A percentile compares a stretch with the other conserved stretches of the same genome.
Evolutionary conservation across 2,797 vertebrate species (phyloP).

Genomic region (Danio aesculapii): DNA sequence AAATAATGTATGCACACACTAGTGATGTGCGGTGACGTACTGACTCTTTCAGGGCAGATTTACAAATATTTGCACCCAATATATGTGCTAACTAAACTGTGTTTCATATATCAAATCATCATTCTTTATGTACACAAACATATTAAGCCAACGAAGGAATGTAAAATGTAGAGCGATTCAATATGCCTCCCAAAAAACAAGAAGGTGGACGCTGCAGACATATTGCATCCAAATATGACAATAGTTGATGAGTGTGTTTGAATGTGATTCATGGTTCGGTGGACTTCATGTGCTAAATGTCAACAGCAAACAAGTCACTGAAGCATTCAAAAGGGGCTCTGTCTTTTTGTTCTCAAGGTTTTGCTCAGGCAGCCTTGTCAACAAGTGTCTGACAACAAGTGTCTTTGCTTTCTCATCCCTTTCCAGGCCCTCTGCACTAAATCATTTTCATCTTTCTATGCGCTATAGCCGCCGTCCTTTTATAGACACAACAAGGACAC

Average conservation of each 20-base stretch:
- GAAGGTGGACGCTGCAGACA: no score
- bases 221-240: slow-evolving; percentile 5
- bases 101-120: no score
- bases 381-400: slow-evolving; percentile 39
- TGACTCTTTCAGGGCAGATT: no score
- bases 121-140: no score
- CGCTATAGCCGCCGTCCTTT: slow-evolving; percentile 72
- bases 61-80: no score
- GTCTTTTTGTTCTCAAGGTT: slow-evolving; percentile 49
- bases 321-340: slow-evolving; percentile 43
- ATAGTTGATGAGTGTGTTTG: neutral
- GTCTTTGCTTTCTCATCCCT: slow-evolving; percentile 43
- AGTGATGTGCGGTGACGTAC: no score
- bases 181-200: no score
- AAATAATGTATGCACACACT: no score
- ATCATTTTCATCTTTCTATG: slow-evolving; percentile 65
- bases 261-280: slow-evolving; percentile 7
- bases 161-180: no score
- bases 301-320: slow-evolving; percentile 45
- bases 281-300: slow-evolving; percentile 18
- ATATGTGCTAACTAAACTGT: no score
- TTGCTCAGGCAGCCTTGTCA: slow-evolving; percentile 61
- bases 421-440: slow-evolving; percentile 61
- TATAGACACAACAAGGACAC: slow-evolving; percentile 76
- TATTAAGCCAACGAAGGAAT: no score